Percentiles rank a stretch among this genome's conserved stretches.
phyloP scores from a whole-genome alignment of 2,113 vertebrate species.

The Monarcha castaneiventris region DNA sequence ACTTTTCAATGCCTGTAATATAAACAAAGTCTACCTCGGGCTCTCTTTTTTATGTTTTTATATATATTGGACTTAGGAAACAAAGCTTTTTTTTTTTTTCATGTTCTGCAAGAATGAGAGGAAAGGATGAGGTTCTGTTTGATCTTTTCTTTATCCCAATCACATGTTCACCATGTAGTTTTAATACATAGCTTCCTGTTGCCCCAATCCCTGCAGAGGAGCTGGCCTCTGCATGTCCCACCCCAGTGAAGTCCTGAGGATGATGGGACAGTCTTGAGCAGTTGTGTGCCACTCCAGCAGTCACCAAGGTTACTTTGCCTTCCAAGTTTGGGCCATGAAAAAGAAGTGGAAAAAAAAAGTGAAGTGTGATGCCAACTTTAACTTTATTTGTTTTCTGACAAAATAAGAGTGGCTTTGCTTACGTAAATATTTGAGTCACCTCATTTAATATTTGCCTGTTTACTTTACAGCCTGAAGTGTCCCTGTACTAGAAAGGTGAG shows the following conservation, averaged over 20 bases:
- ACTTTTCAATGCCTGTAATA: background rate
- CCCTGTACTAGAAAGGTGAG: background rate
- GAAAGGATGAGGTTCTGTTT: background rate
- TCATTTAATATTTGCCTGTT: conserved; percentile 50
- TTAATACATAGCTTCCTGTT: background rate
- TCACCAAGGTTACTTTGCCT: background rate
- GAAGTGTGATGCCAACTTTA: conserved; percentile 49
- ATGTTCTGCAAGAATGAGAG: background rate
- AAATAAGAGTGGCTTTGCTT: conserved; percentile 24
- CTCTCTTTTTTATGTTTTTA: background rate
- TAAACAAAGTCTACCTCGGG: background rate
- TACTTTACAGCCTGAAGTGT: background rate
- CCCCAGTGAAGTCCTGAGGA: background rate
- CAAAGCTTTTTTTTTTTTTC: rapidly evolving
- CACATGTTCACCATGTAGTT: background rate
- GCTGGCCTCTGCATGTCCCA: background rate
- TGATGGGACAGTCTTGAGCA: background rate
- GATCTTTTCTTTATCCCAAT: background rate
- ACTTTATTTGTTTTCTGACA: conserved; percentile 51
- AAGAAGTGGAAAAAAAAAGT: conserved; percentile 10
- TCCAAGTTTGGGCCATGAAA: background rate
- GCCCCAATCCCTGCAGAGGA: background rate
- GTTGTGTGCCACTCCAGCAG: background rate
- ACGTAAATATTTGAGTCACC: background rate
- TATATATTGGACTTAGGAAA: background rate